phyloP scores from a whole-genome alignment of 2,113 vertebrate genomes.

The Caretta caretta region DNA sequence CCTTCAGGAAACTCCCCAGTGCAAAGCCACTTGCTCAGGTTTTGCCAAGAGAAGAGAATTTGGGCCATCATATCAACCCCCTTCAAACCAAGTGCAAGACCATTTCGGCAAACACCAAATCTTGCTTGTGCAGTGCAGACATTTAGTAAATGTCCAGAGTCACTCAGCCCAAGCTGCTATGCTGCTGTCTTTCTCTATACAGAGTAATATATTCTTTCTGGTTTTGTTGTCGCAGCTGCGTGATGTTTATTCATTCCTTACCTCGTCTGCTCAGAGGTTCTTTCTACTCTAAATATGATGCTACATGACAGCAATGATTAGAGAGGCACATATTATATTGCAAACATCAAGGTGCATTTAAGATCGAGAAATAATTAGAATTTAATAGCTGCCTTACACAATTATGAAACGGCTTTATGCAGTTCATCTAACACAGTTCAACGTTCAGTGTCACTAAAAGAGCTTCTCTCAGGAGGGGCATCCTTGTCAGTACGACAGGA shows the following conservation, averaged over 20 bases:
- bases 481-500: slow-evolving; percentile 41
- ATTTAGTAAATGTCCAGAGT: neutral
- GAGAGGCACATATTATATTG: neutral
- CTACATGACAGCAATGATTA: neutral
- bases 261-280: neutral
- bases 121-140: neutral
- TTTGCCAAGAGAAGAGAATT: neutral
- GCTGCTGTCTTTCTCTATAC: neutral
- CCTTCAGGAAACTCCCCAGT: neutral
- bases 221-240: neutral
- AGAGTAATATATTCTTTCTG: neutral
- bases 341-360: slow-evolving; percentile 31
- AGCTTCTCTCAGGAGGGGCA: slow-evolving; percentile 33
- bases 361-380: slow-evolving; percentile 43
- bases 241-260: neutral
- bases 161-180: neutral
- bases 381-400: slow-evolving; percentile 32
- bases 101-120: neutral
- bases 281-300: neutral
- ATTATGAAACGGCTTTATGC: neutral
- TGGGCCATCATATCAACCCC: neutral
- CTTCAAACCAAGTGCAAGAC: neutral
- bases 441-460: slow-evolving; percentile 39
- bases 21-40: neutral
- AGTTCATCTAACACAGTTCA: slow-evolving; percentile 21